These are phyloP conservation scores for Zosterops hypoxanthus DNA, from an alignment of 2,113 vertebrate genomes.

Conservation along the genomic window DNA sequence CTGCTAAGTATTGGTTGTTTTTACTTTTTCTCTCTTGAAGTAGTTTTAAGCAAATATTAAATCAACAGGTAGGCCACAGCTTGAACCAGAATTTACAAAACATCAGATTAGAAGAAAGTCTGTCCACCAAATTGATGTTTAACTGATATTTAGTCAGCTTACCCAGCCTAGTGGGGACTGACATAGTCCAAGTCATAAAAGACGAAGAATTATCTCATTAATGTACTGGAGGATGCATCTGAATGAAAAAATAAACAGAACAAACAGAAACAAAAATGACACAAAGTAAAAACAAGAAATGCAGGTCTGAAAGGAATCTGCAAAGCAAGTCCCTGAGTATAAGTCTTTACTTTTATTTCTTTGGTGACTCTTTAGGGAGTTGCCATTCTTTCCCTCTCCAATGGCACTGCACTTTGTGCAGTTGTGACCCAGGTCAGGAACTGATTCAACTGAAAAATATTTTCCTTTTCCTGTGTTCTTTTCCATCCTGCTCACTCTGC, in stretches of 20 bases:
- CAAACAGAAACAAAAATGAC: neutral
- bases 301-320: neutral
- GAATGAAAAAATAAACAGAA: neutral
- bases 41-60: neutral
- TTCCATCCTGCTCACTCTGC: neutral
- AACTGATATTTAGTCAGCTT: neutral
- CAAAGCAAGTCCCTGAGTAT: neutral
- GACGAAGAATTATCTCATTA: neutral
- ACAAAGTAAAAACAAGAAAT: neutral
- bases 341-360: neutral
- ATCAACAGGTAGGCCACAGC: neutral
- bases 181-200: neutral
- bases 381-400: neutral
- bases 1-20: neutral
- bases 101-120: neutral
- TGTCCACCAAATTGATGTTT: neutral
- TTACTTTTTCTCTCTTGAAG: neutral
- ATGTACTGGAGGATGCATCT: no score
- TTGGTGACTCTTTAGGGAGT: neutral
- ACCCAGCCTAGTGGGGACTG: neutral
- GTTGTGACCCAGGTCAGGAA: neutral
- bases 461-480: neutral
- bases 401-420: neutral
- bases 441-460: neutral
- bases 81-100: neutral